Evolutionary conservation across 2,113 vertebrate species (phyloP), one percentile per base, ranked within the genome.

Genomic region (Cottus gobio): DNA sequence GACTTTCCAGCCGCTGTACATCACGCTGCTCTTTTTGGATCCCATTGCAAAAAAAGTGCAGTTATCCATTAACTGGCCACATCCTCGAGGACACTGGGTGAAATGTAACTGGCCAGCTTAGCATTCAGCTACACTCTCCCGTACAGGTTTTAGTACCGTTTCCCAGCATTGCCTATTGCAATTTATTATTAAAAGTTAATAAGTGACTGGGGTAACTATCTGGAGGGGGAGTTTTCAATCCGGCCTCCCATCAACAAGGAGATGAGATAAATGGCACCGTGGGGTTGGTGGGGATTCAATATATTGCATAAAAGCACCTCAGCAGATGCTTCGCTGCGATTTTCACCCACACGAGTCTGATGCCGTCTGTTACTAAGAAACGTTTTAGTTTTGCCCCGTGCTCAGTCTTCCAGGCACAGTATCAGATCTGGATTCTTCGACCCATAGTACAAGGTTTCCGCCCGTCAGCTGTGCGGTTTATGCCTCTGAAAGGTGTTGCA

Each of bases 51-150:
- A n/a, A 44, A 80, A 61, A 46, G 16, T 2, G 15, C 61, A 26
- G 84, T 90, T 82, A 90, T 69, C 52, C 78, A 87, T 87, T 86
- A 83, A 88, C 84, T 76, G 66, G 67, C 36, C 57, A 16, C 67
- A 57, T 81, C 71, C 44, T 39, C 12, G 16, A 56, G 87, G 54
- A 85, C 75, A 86, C 66, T 88, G 77, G 89, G 82, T 85, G 79
- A 91, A 92, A 85, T 67, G 82, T 81, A 71, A 90, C 73, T 52
- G 61, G 75, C 8, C 5, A 68, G 42, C 39, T 57, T 63, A 36
- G 52, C 52, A 24, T 52, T 71, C 30, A 37, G 65, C 50, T 28
- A 31, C 36, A 65, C 60, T 50, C 30, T 62, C 34, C 56, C 46
- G 2, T 26, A 28, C 78, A 60, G 20, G 44, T 16, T 61, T 61